phyloP scores from a whole-genome alignment of 2,797 vertebrate genomes.

The Amniataba percoides region DNA sequence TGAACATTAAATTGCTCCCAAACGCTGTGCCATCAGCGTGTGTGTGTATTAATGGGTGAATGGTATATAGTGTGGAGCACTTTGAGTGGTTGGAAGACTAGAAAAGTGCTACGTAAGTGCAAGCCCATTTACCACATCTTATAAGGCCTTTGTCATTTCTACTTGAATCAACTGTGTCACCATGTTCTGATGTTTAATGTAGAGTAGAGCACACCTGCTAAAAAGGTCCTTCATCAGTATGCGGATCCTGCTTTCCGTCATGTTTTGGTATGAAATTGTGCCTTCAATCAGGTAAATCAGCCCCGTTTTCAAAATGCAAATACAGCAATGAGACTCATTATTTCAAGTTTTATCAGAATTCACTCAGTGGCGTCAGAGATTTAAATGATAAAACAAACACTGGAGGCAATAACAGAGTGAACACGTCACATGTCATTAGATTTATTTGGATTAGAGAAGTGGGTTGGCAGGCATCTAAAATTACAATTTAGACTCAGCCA shows the following conservation, averaged over 20 bases:
- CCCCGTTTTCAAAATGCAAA: neutral
- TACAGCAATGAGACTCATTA: neutral
- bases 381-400: neutral
- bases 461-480: neutral
- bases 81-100: too few species aligned
- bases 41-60: too few species aligned
- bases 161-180: neutral
- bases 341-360: neutral
- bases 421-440: neutral
- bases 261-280: neutral
- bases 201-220: neutral
- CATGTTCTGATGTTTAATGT: neutral
- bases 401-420: neutral
- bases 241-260: neutral
- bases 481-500: neutral
- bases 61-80: too few species aligned
- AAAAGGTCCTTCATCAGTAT: neutral
- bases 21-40: too few species aligned
- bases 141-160: neutral
- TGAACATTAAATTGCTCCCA: too few species aligned
- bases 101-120: too few species aligned
- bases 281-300: neutral
- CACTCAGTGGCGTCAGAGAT: neutral
- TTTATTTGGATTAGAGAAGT: neutral
- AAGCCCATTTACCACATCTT: too few species aligned